Conservation (phyloP, 64 coral and sea anemone genomes). For the Astreopora myriophthalma region DNA sequence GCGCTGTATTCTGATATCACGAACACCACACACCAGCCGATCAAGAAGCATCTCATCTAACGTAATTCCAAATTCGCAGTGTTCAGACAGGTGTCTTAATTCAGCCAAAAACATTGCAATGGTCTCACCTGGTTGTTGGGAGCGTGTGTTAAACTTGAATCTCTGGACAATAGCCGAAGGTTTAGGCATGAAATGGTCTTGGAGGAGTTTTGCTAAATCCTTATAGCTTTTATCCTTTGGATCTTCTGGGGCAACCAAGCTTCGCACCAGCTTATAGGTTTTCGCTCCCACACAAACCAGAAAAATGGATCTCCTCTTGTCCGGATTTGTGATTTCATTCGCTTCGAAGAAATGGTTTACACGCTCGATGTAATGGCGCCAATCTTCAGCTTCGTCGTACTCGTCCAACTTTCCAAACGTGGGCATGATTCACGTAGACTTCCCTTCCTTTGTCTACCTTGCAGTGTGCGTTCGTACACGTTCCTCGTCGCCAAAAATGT, state of each 20-base stretch:
- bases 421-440: neutral
- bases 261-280: slow-evolving; percentile 21
- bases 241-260: neutral
- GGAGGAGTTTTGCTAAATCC: neutral
- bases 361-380: neutral
- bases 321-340: too few relatives aligned
- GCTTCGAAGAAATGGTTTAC: neutral
- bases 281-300: neutral
- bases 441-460: neutral
- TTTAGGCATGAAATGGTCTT: neutral
- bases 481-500: neutral
- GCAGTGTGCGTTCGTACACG: neutral
- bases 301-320: neutral
- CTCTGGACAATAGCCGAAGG: neutral
- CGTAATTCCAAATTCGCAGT: slow-evolving; percentile 5
- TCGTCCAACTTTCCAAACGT: neutral
- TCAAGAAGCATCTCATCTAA: slow-evolving; percentile 9
- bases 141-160: neutral
- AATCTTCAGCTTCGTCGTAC: neutral
- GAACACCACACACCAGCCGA: slow-evolving; percentile 34
- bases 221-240: neutral
- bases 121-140: slow-evolving; percentile 27
- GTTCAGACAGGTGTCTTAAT: neutral
- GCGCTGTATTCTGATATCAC: slow-evolving; percentile 14
- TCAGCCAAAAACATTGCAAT: neutral